Percentiles rank a stretch among this genome's conserved stretches.
phyloP scores from a whole-genome alignment of 2,113 vertebrate species.

The Hassar affinis region DNA sequence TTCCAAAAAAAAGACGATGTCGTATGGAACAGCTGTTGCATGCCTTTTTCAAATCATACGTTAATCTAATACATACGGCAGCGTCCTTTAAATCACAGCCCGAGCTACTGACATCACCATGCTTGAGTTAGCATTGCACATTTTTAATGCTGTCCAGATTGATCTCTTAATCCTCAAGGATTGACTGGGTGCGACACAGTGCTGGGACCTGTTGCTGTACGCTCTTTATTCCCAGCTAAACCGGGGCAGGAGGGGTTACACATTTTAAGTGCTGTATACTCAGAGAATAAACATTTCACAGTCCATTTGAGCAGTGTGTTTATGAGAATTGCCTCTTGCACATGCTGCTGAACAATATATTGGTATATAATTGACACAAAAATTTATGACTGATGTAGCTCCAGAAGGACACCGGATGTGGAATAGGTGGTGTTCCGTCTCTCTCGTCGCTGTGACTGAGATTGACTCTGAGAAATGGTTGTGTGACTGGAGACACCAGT shows the following conservation, averaged over 20 bases:
- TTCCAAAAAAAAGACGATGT: too few relatives aligned
- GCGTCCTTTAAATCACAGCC: not conserved
- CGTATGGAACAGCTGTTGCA: too few relatives aligned
- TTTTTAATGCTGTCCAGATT: not conserved
- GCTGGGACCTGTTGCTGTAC: not conserved
- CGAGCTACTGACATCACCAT: not conserved
- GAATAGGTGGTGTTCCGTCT: not conserved
- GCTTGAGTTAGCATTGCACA: not conserved
- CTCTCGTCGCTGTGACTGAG: not conserved
- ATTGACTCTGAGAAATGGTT: not conserved
- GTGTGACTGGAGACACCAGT: constrained; percentile 39
- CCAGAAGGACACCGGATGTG: not conserved
- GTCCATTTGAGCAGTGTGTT: not conserved
- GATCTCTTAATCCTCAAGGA: not conserved
- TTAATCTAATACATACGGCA: not conserved
- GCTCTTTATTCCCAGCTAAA: not conserved
- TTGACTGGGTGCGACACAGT: not conserved
- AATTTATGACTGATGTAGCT: not conserved
- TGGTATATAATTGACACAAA: not conserved
- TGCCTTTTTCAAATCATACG: not conserved
- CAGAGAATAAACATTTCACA: constrained; percentile 5
- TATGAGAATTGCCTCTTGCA: constrained; percentile 3
- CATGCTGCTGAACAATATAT: not conserved
- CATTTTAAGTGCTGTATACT: not conserved
- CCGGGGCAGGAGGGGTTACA: not conserved